Percentiles rank a stretch among this genome's conserved stretches.
These are phyloP conservation scores for Oreortyx pictus DNA, from an alignment of 2,797 vertebrate species.

Conservation along the genomic window DNA sequence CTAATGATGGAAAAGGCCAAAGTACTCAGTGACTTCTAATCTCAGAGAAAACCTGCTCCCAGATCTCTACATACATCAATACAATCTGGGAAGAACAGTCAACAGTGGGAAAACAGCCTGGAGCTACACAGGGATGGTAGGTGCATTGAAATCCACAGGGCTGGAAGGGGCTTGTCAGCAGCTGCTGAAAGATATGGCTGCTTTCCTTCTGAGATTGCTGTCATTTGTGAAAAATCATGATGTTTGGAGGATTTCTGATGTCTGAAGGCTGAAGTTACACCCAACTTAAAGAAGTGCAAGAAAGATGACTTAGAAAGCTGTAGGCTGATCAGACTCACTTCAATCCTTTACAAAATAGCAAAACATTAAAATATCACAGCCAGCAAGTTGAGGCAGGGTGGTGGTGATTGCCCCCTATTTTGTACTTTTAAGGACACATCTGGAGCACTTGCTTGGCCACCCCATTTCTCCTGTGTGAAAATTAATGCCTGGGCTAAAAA, in stretches of 20 bases:
- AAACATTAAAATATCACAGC: neutral
- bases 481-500: neutral
- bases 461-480: rapidly evolving
- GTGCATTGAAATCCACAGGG: neutral
- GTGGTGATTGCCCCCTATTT: neutral
- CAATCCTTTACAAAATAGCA: neutral
- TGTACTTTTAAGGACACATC: neutral
- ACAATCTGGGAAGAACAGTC: neutral
- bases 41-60: neutral
- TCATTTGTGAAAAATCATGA: too few species aligned
- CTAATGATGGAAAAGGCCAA: neutral
- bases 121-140: neutral
- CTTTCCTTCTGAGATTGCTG: neutral
- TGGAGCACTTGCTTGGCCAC: neutral
- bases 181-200: neutral
- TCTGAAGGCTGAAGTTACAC: neutral
- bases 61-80: neutral
- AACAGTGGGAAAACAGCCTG: neutral
- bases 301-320: neutral
- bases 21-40: neutral
- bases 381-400: neutral
- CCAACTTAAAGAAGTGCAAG: neutral
- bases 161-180: neutral
- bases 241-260: neutral
- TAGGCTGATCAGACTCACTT: neutral